These are phyloP conservation scores for Amblyornis subalaris DNA, from an alignment of 2,113 vertebrate genomes.

Conservation along the genomic window DNA sequence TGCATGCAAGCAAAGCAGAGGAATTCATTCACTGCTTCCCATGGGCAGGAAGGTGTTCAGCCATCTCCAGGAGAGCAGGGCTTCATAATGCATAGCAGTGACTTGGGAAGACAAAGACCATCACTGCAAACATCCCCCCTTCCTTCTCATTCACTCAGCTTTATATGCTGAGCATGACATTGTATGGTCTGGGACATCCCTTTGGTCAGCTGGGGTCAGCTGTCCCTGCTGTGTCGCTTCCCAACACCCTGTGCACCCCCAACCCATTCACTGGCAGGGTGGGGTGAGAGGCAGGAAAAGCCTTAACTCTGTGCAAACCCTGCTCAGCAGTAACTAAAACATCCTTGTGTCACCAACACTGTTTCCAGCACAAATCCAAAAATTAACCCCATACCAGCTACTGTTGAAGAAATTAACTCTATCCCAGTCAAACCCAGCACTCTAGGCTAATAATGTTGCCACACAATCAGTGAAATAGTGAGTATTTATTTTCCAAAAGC, in stretches of 20 bases:
- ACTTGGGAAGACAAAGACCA: background rate
- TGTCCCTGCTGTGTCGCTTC: background rate
- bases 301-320: background rate
- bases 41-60: background rate
- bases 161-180: background rate
- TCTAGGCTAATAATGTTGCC: background rate
- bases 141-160: background rate
- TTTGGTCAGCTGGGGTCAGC: background rate
- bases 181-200: background rate
- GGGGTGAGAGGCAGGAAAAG: background rate
- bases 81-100: background rate
- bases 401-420: background rate
- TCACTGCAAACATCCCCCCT: background rate
- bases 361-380: background rate
- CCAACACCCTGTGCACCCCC: background rate
- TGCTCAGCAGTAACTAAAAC: background rate
- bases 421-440: background rate
- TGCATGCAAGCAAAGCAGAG: background rate
- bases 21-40: background rate
- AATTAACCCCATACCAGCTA: background rate
- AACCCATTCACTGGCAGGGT: background rate
- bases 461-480: background rate
- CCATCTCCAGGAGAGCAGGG: background rate
- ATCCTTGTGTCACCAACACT: background rate
- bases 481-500: background rate